Percentiles rank a stretch among this genome's conserved stretches.
phyloP scores from a whole-genome alignment of 2,113 vertebrate species.

The Semicossyphus pulcher region DNA sequence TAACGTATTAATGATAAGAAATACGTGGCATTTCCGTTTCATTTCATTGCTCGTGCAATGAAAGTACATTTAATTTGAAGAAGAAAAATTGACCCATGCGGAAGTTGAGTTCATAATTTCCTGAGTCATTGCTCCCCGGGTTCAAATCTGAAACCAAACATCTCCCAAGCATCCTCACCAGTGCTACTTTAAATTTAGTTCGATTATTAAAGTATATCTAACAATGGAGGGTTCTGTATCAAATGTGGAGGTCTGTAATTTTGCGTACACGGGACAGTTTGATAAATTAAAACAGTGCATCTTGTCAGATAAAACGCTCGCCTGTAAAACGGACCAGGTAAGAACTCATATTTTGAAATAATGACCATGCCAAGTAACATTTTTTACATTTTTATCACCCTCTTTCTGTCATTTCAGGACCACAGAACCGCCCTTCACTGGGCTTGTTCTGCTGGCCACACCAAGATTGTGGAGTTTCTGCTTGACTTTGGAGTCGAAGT shows the following conservation, averaged over 20 bases:
- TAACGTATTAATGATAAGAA: neutral
- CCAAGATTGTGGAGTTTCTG: slow-evolving; percentile 89
- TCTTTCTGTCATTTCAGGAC: slow-evolving; percentile 80
- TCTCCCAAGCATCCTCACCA: accelerated
- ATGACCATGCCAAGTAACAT: neutral
- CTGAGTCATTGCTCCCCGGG: slow-evolving; percentile 58
- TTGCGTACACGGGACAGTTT: slow-evolving; percentile 89
- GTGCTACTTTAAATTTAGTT: neutral
- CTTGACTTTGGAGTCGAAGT: slow-evolving; percentile 90
- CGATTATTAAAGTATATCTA: neutral
- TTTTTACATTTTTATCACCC: neutral
- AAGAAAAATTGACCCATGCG: neutral
- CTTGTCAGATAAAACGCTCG: slow-evolving; percentile 85
- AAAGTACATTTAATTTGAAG: slow-evolving; percentile 65
- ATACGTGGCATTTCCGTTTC: neutral
- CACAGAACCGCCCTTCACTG: slow-evolving; percentile 92
- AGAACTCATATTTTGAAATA: neutral
- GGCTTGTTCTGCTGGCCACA: slow-evolving; percentile 96
- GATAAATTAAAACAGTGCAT: slow-evolving; percentile 87
- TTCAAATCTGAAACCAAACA: slow-evolving; percentile 36
- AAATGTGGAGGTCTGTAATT: slow-evolving; percentile 90
- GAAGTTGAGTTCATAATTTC: slow-evolving; percentile 59
- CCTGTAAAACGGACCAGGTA: slow-evolving; percentile 92
- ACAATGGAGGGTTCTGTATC: slow-evolving; percentile 89
- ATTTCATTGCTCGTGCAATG: accelerated